Evolutionary conservation across 2,113 vertebrate species (phyloP).

Genomic region (Callipepla squamata): DNA sequence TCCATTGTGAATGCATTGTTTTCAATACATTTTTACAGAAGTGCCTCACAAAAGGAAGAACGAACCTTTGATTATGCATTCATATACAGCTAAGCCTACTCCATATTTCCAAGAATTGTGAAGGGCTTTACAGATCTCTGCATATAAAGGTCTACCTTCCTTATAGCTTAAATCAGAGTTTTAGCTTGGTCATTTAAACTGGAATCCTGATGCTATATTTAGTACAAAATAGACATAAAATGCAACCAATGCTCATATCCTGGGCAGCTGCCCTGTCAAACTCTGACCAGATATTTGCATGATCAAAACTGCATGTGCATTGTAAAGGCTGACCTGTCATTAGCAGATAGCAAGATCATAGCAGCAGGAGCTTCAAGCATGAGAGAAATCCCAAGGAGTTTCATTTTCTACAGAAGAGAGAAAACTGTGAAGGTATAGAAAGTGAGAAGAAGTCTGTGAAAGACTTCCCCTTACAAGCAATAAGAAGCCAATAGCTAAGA

Average conservation of each 20-base stretch:
- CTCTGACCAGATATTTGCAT: neutral
- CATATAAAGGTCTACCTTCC: neutral
- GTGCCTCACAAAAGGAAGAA: neutral
- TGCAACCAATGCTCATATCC: neutral
- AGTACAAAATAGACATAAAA: neutral
- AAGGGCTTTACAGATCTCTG: neutral
- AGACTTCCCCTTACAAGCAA: neutral
- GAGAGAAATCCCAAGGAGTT: neutral
- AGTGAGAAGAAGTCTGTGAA: neutral
- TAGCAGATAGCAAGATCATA: neutral
- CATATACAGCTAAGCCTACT: neutral
- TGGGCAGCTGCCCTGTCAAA: neutral
- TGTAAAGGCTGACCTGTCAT: neutral
- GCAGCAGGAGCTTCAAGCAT: neutral
- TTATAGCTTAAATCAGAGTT: neutral
- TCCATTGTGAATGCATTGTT: neutral
- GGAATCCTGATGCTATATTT: neutral
- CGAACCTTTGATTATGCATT: neutral
- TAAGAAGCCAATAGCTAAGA: neutral
- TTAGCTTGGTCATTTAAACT: neutral
- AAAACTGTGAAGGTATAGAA: neutral
- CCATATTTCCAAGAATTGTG: neutral
- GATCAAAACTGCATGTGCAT: neutral
- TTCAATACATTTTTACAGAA: neutral
- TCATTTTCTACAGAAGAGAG: neutral